Conservation (phyloP, 2,888 invertebrate genomes). For the Falcaria lacertinaria region DNA sequence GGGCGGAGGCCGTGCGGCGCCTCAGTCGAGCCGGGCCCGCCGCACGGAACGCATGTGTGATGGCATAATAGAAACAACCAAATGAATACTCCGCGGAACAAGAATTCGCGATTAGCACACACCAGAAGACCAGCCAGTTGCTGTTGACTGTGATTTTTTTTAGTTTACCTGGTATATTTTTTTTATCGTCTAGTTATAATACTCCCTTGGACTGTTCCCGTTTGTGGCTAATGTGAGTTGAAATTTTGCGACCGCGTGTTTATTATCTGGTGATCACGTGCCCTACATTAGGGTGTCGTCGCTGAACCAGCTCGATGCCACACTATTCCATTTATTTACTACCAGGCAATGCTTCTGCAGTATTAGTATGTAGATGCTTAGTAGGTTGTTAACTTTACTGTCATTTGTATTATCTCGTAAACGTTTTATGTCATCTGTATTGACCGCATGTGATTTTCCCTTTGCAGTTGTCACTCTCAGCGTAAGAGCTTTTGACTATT, state of each 20-base stretch:
- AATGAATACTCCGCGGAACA: constrained; percentile 63
- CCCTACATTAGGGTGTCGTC: constrained; percentile 68
- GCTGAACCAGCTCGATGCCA: constrained; percentile 56
- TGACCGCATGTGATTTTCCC: constrained; percentile 48
- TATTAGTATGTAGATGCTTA: constrained; percentile 28
- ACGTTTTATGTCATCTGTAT: constrained; percentile 40
- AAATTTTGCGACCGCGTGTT: constrained; percentile 51
- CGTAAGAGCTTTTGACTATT: constrained; percentile 17
- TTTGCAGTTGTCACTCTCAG: constrained; percentile 26
- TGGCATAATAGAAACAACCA: constrained; percentile 45
- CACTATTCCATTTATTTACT: constrained; percentile 54
- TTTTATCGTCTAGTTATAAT: constrained; percentile 39
- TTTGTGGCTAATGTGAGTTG: constrained; percentile 74
- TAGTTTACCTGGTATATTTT: constrained; percentile 20
- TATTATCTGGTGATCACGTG: constrained; percentile 55
- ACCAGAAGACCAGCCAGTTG: constrained; percentile 36
- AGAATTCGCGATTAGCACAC: constrained; percentile 46
- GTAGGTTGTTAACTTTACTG: constrained; percentile 11
- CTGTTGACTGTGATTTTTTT: constrained; percentile 57
- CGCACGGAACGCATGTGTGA: constrained; percentile 47
- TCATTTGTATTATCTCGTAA: constrained; percentile 23
- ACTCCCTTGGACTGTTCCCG: constrained; percentile 59
- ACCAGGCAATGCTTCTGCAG: constrained; percentile 55
- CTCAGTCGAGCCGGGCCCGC: constrained; percentile 58
- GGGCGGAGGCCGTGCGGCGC: constrained; percentile 41